Base-by-base conservation (phyloP, 2,888 invertebrate genomes). In the Nomada ferruginata region DNA sequence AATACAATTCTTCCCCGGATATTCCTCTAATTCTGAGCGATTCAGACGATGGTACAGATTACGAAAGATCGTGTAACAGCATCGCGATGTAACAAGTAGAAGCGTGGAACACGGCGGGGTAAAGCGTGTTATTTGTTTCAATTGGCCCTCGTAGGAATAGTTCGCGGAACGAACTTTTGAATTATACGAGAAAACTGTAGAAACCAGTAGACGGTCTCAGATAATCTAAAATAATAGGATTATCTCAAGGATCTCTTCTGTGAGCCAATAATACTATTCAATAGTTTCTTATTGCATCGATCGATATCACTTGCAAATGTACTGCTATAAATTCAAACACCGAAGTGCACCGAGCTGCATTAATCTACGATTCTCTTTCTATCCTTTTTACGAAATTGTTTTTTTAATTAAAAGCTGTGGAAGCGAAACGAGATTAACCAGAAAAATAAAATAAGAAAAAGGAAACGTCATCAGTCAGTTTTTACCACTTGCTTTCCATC, bases 401-500 rank as follows among this genome's bases (percentile, higher is more conserved):
- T 42, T 23, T 2, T 18, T 20, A n/a, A 44, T 42, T 63, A 44
- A 44, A 63, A 4, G 20, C 11, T 3, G 15, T 15, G 44, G 66
- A 42, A 36, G 53, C 2, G 44, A 63, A 52, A 59, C 9, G 29
- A 10, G 71, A 42, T 68, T 44, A 76, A 44, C 47, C 55, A 63
- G 29, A 36, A 36, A 36, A 36, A 36, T 0, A 36, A 36, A 36
- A 36, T 7, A 29, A 29, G 10, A 60, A 71, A 55, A 11, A 23
- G 15, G 61, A 59, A 68, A 66, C 50, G 70, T 23, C 76, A 60
- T 64, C 29, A 47, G 18, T 23, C 50, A 20, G n/a, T 60, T 61
- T n/a, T 70, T 53, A 42, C 44, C 57, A 66, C n/a, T 80, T 50
- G 68, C 68, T 65, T 77, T 73, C 61, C 63, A 53, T 26, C 20